Percentiles rank a stretch among this genome's conserved stretches.
Conservation (phyloP, 2,888 invertebrate genomes). For the Cephus sareptanus region DNA sequence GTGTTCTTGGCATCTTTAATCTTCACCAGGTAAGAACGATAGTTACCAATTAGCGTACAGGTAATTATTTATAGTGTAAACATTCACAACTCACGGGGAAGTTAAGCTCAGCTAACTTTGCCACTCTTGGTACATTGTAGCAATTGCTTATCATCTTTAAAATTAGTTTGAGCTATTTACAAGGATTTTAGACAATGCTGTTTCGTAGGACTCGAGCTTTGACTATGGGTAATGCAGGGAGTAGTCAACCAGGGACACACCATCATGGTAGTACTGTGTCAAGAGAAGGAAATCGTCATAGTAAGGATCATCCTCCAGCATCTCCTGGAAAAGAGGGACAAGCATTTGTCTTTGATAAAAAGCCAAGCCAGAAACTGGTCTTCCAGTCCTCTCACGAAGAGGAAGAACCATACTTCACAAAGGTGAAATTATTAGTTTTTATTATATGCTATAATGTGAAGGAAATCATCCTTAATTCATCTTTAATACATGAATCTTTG, state of each 20-base stretch:
- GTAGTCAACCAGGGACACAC: constrained; percentile 69
- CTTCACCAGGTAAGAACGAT: not conserved
- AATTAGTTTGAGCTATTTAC: too few relatives aligned
- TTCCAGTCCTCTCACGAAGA: constrained; percentile 80
- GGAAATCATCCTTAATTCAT: not conserved
- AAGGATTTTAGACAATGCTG: not conserved
- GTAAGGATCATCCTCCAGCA: constrained; percentile 66
- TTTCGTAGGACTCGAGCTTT: constrained; percentile 56
- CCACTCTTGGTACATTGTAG: not conserved
- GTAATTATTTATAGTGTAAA: not conserved
- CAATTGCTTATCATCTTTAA: not conserved
- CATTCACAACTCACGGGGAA: not conserved
- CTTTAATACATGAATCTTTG: not conserved
- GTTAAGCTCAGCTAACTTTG: not conserved
- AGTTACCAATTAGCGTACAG: not conserved
- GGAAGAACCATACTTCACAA: constrained; percentile 82
- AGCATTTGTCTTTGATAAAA: constrained; percentile 89
- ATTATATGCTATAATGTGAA: not conserved
- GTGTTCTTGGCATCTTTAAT: not conserved
- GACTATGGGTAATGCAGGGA: constrained; percentile 85
- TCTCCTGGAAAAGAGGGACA: constrained; percentile 76
- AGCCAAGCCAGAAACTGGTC: constrained; percentile 75
- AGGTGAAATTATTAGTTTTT: constrained; percentile 54
- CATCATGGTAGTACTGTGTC: constrained; percentile 46
- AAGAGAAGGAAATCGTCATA: constrained; percentile 77